Conservation (phyloP, 2,888 invertebrate genomes). For the Ceramica pisi region DNA sequence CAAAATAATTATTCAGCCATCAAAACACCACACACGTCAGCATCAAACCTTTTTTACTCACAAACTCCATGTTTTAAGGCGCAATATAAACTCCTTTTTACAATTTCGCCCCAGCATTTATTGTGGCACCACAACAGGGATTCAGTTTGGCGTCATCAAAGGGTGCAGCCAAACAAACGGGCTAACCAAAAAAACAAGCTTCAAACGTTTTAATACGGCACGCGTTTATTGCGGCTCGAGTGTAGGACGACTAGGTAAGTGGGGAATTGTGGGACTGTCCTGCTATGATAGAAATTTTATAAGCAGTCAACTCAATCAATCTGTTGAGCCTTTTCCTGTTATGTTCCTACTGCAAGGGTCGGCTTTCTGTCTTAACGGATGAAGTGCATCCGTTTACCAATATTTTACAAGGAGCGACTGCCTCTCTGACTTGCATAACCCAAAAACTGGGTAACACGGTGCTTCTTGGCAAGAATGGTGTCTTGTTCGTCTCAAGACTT, state of each 20-base stretch:
- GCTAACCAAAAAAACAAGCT: conserved; percentile 65
- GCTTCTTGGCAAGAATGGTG: no score
- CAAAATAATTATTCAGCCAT: no score
- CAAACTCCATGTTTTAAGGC: conserved; percentile 11
- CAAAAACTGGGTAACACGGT: no score
- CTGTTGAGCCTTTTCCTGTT: no score
- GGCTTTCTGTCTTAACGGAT: no score
- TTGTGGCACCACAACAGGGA: conserved; percentile 43
- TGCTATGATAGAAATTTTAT: neutral
- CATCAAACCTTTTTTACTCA: conserved; percentile 4
- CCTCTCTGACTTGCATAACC: no score
- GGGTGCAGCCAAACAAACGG: conserved; percentile 60
- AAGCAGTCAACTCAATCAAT: no score
- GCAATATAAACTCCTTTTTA: conserved; percentile 28
- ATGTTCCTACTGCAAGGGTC: no score
- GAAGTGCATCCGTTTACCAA: no score
- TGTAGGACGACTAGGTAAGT: neutral
- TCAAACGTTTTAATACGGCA: conserved; percentile 70
- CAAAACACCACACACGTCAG: neutral
- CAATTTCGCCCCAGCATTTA: conserved; percentile 43
- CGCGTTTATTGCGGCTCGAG: conserved; percentile 63
- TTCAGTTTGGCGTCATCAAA: conserved; percentile 66
- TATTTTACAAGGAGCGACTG: no score
- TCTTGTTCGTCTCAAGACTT: no score
- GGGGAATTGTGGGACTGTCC: neutral